Evolutionary conservation across 2,888 invertebrate genomes (phyloP), one percentile per base, ranked within the genome.

Genomic region (Beris morrisii): DNA sequence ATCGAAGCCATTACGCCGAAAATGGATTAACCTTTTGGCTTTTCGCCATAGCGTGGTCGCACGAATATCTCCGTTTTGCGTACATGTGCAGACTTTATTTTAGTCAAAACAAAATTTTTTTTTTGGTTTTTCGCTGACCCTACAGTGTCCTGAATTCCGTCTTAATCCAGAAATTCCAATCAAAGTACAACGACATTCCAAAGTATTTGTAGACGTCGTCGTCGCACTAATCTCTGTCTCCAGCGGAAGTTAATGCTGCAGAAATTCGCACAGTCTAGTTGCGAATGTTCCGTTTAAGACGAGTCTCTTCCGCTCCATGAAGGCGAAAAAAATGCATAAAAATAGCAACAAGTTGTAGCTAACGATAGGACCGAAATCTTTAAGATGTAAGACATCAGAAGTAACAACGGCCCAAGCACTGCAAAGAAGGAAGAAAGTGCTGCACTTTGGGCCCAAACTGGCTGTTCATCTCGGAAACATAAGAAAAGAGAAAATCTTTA

Each of bases 301-400:
- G 50, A 3, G 50, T 30, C 28, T 52, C 50, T 52, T 61, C 61
- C 61, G 61, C 50, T 61, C 52, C 38, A 52, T 61, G 11, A 32
- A 22, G 22, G 22, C 22, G 22, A 15, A 50, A 15, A 38, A 30
- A 31, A 43, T 22, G 38, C 13, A 15, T 52, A 61, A 61, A 61
- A 61, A 61, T 61, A 61, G 61, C 61, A 61, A 61, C 61, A 61
- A 61, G 61, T 61, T 32, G 61, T 32, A 50, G 52, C 50, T 22
- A 56, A 30, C 46, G 31, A 48, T 38, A 22, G 15, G 31, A 38
- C 52, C 31, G 48, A 59, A 15, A 48, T 48, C 12, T 48, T n/a
- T 48, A 48, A 48, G 48, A 48, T 13, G 15, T n/a, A 48, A 5
- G 48, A 48, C 48, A 15, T n/a, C n/a, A 7, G 48, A 48, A n/a